Conservation (phyloP, 2,888 invertebrate genomes). For the Abrostola triplasia region DNA sequence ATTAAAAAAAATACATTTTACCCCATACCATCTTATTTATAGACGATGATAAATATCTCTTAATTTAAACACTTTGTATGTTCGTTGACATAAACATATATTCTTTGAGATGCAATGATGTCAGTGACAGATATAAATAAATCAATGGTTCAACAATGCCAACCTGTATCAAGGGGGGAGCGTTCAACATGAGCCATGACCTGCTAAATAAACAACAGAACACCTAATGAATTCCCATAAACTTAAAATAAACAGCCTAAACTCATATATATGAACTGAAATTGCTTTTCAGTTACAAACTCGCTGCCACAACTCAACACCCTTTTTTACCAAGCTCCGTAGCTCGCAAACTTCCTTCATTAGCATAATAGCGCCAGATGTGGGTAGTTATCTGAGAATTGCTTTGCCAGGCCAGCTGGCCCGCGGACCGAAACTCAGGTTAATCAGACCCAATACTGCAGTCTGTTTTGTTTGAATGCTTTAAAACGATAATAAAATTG, state of each 20-base stretch:
- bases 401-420: slow-evolving; percentile 41
- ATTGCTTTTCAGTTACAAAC: slow-evolving; percentile 25
- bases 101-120: too few relatives aligned
- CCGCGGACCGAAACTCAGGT: slow-evolving; percentile 37
- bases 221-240: neutral
- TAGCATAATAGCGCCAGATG: slow-evolving; percentile 56
- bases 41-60: too few relatives aligned
- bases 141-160: too few relatives aligned
- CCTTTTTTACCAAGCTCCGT: slow-evolving; percentile 39
- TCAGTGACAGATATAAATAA: too few relatives aligned
- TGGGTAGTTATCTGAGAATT: slow-evolving; percentile 49
- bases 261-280: slow-evolving; percentile 18
- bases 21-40: too few relatives aligned
- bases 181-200: neutral
- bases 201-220: neutral
- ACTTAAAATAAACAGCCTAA: neutral
- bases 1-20: too few relatives aligned
- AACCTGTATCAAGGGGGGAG: too few relatives aligned
- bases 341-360: slow-evolving; percentile 45
- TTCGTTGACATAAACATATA: too few relatives aligned
- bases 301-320: slow-evolving; percentile 16
- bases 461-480: slow-evolving; percentile 29
- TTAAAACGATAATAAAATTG: slow-evolving; percentile 32
- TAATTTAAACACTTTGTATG: too few relatives aligned
- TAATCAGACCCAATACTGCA: slow-evolving; percentile 22